Evolutionary conservation across 1,140 invertebrate species (phyloP).

Genomic region (Drosophila eugracilis): DNA sequence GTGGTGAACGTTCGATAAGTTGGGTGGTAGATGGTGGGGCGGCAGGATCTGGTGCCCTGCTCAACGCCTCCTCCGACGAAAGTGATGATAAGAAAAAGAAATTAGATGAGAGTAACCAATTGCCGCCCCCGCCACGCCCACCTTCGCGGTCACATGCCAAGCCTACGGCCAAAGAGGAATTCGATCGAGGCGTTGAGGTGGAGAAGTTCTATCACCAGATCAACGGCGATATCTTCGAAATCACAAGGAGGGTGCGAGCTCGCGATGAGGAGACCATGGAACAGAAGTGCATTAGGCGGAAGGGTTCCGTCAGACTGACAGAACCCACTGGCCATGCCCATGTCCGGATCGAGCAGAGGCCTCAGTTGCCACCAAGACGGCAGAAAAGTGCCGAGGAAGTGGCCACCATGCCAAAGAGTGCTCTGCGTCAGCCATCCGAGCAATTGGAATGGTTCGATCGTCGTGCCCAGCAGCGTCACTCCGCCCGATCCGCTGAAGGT

Average conservation of each 20-base stretch:
- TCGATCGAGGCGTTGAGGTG: constrained; percentile 81
- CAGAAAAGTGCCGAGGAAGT: constrained; percentile 82
- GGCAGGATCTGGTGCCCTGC: constrained; percentile 63
- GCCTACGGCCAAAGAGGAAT: constrained; percentile 75
- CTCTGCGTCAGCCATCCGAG: constrained; percentile 55
- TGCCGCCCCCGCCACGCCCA: constrained; percentile 49
- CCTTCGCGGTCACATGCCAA: constrained; percentile 53
- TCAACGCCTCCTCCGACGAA: constrained; percentile 65
- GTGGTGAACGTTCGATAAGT: constrained; percentile 74
- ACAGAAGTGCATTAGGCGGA: constrained; percentile 74
- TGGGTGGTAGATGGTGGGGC: constrained; percentile 76
- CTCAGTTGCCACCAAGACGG: constrained; percentile 74
- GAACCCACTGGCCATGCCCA: constrained; percentile 47
- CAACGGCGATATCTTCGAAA: constrained; percentile 84
- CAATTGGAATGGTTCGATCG: constrained; percentile 84
- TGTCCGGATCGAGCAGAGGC: constrained; percentile 64
- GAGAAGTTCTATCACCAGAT: constrained; percentile 85
- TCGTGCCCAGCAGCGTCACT: constrained; percentile 79
- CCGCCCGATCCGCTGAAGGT: constrained; percentile 79
- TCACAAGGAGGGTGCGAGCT: constrained; percentile 76
- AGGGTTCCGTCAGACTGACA: constrained; percentile 62
- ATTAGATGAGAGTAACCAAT: constrained; percentile 23
- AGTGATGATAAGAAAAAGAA: constrained; percentile 68
- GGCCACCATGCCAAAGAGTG: constrained; percentile 74
- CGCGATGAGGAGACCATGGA: constrained; percentile 81